A percentile compares a stretch with the other conserved stretches of the same genome.
phyloP scores from a whole-genome alignment of 2,113 vertebrate species.

The Dryoscopus gambensis region DNA sequence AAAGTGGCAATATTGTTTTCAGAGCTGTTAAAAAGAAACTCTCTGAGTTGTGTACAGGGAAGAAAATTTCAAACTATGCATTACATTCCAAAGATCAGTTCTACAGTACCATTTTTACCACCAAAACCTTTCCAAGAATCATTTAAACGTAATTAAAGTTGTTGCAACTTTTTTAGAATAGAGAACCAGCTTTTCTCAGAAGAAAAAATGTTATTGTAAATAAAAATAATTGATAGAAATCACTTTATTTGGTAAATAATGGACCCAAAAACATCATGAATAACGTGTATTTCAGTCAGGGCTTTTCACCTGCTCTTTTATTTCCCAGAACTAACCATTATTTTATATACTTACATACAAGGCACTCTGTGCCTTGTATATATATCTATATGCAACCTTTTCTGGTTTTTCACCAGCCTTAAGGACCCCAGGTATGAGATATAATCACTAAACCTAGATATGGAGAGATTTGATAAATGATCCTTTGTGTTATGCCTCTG shows the following conservation, averaged over 20 bases:
- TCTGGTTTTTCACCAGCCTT: background rate
- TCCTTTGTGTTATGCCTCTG: background rate
- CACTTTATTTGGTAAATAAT: background rate
- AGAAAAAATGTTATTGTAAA: fast-evolving
- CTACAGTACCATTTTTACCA: background rate
- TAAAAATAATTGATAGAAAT: background rate
- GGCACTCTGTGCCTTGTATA: background rate
- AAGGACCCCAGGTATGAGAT: background rate
- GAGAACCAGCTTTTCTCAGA: background rate
- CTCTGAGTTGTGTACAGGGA: background rate
- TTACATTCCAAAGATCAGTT: background rate
- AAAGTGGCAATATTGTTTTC: background rate
- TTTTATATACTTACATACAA: background rate
- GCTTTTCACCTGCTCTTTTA: background rate
- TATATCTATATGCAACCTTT: background rate
- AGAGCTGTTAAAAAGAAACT: background rate
- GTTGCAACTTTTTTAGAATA: background rate
- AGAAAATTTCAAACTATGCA: background rate
- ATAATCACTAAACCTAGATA: background rate
- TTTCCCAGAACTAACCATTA: background rate
- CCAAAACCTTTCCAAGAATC: background rate
- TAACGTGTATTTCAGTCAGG: background rate
- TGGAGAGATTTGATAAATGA: background rate
- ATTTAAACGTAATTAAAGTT: background rate
- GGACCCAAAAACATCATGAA: background rate